Evolutionary conservation across 1,140 invertebrate genomes (phyloP), one percentile per base, ranked within the genome.

Genomic region (Penaeus chinensis): DNA sequence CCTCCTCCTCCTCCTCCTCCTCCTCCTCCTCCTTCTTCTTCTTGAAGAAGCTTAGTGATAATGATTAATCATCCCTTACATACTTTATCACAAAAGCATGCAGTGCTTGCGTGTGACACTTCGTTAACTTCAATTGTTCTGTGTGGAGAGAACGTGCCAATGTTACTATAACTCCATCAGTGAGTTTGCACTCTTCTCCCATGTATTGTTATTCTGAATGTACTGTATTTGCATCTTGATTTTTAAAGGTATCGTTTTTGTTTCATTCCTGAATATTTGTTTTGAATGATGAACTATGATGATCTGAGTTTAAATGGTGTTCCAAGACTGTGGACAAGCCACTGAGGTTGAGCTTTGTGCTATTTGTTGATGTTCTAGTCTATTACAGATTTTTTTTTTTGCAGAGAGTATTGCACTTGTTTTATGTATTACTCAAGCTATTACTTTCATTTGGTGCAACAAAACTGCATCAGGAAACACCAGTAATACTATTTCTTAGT

Each of bases 321-420:
- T 77, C 24, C 83, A 63, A 63, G 63, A 78, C 42, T 77, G 32
- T 60, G 80, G 66, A 82, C 37, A 82, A 32, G 65, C 54, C 32
- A 42, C 71, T 32, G 62, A 77, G 86, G 80, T 87, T 87, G 80
- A 83, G 82, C 80, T 83, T 87, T 87, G 81, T 87, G 74, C 74
- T 82, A 81, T 66, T 83, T 82, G 80, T 82, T 87, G 86, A 82
- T 87, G 86, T 87, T 87, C 86, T 87, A 87, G 86, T 87, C 86
- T 82, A 82, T 82, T 77, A 87, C 86, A 82, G 81, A 74, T 79
- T 79, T 76, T 84, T 84, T 66, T 76, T 84, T 76, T 76, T 85
- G 76, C 78, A 66, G 84, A 79, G 76, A 77, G 78, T 85, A 74
- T 74, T 74, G 76, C 79, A 63, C 77, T 85, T 85, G 61, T 78